These are phyloP conservation scores for Trichonephila inaurata DNA, from an alignment of 1,140 invertebrate species.

Conservation along the genomic window DNA sequence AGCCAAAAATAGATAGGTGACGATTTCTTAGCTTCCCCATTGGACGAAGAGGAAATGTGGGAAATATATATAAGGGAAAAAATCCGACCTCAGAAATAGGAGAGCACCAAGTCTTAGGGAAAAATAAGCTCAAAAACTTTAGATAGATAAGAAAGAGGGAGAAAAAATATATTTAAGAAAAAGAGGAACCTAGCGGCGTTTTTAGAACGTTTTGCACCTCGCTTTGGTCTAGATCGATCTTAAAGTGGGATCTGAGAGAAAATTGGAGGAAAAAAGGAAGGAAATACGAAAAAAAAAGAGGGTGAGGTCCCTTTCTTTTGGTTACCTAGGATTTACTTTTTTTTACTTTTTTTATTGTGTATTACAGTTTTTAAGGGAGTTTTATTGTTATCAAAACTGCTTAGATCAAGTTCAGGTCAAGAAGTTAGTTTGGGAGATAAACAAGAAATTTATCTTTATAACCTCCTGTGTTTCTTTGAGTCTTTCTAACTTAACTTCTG, in stretches of 20 bases:
- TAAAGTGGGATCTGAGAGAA: slow-evolving; percentile 10
- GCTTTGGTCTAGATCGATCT: slow-evolving; percentile 21
- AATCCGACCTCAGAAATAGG: slow-evolving; percentile 17
- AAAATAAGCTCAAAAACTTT: neutral
- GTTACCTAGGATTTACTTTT: neutral
- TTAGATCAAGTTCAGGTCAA: slow-evolving; percentile 13
- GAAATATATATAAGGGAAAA: neutral
- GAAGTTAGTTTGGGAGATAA: neutral
- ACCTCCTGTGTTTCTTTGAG: neutral
- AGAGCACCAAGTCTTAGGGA: neutral
- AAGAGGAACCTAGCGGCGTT: neutral
- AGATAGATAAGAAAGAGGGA: slow-evolving; percentile 3
- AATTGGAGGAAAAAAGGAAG: neutral
- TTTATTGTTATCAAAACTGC: slow-evolving; percentile 32
- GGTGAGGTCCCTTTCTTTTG: neutral
- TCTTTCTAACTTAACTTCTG: too few species aligned
- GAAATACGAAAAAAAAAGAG: neutral
- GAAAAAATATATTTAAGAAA: slow-evolving; percentile 33
- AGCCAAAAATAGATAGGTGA: slow-evolving; percentile 22
- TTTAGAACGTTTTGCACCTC: slow-evolving; percentile 41
- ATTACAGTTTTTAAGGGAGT: slow-evolving; percentile 43
- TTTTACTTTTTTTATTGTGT: neutral
- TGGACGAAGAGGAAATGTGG: neutral
- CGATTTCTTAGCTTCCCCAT: slow-evolving; percentile 23
- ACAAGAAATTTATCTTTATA: neutral